phyloP scores from a whole-genome alignment of 1,140 invertebrate species.

The Zeugodacus cucurbitae region DNA sequence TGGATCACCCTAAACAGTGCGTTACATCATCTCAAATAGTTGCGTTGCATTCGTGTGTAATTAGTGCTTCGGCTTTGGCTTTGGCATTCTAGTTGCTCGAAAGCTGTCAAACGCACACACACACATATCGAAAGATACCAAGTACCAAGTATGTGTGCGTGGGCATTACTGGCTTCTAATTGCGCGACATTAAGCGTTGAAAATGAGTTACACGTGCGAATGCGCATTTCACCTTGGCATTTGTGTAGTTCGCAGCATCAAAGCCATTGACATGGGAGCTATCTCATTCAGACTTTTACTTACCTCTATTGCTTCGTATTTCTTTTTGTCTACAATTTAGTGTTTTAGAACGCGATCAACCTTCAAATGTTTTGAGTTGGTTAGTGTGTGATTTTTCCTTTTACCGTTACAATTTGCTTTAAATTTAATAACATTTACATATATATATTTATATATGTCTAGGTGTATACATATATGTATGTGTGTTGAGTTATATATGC shows the following conservation, averaged over 20 bases:
- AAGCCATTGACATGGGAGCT: neutral
- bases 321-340: neutral
- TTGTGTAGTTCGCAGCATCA: neutral
- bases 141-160: neutral
- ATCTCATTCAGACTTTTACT: neutral
- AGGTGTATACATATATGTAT: too few relatives aligned
- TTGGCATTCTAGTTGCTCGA: too few relatives aligned
- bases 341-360: neutral
- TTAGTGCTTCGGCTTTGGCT: neutral
- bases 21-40: neutral
- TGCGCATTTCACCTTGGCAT: slow-evolving; percentile 1
- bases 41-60: neutral
- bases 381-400: neutral
- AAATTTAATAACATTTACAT: too few relatives aligned
- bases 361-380: neutral
- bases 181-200: neutral
- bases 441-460: too few relatives aligned
- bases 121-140: too few relatives aligned
- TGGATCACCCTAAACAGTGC: too few relatives aligned
- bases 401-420: too few relatives aligned
- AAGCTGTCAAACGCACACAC: neutral
- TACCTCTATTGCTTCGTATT: neutral
- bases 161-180: neutral
- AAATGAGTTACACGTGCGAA: slow-evolving; percentile 18
- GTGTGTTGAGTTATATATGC: too few relatives aligned